phyloP scores from a whole-genome alignment of 2,113 vertebrate genomes.

The Petrocephalus zakoni region DNA sequence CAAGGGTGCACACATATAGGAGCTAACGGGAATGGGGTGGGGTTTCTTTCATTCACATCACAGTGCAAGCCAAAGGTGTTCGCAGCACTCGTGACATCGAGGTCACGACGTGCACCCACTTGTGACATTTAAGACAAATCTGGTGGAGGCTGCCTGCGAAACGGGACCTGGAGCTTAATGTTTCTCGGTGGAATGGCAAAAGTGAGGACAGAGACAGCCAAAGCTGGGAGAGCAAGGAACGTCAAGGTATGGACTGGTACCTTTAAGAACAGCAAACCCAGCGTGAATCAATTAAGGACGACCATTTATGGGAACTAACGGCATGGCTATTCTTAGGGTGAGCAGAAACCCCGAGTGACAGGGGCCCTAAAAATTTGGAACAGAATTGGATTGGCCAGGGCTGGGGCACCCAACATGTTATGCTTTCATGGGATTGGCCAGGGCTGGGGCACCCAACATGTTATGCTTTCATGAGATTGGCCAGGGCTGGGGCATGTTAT shows the following conservation, averaged over 20 bases:
- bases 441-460: neutral
- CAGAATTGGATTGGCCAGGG: neutral
- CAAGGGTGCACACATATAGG: conserved; percentile 22
- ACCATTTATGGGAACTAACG: neutral
- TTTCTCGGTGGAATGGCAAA: neutral
- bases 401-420: neutral
- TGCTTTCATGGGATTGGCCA: neutral
- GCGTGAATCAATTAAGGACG: neutral
- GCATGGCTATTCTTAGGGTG: neutral
- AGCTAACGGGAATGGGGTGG: conserved; percentile 3
- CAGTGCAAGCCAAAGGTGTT: conserved; percentile 54
- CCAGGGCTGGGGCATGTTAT: neutral
- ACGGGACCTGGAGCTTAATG: conserved; percentile 51
- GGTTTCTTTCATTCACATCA: conserved; percentile 45
- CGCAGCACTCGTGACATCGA: conserved; percentile 45
- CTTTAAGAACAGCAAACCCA: neutral
- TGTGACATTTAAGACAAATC: conserved; percentile 81
- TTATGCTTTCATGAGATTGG: neutral
- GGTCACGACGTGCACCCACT: conserved; percentile 77
- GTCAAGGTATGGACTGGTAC: neutral
- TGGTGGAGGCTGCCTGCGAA: conserved; percentile 74
- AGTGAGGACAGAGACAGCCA: conserved; percentile 22
- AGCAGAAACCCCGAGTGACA: neutral
- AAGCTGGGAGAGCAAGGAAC: neutral
- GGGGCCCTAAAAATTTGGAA: neutral